phyloP scores from a whole-genome alignment of 2,888 invertebrate genomes.

The Erebia aethiops region DNA sequence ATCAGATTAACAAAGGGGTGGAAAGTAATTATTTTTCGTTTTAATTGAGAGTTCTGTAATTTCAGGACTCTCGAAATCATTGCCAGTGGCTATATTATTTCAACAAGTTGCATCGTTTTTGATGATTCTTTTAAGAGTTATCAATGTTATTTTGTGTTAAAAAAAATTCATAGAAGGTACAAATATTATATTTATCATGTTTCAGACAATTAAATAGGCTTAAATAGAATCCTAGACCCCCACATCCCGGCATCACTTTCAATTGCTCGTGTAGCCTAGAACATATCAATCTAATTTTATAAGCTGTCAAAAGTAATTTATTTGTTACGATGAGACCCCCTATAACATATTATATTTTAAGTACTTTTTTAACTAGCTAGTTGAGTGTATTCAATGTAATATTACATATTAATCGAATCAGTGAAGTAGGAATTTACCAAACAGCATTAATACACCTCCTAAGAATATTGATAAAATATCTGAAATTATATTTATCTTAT shows the following conservation, averaged over 20 bases:
- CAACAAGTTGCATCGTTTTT: slow-evolving; percentile 38
- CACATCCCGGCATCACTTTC: slow-evolving; percentile 75
- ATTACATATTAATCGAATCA: too few species aligned
- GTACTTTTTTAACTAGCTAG: background rate
- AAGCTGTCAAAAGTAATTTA: slow-evolving; percentile 75
- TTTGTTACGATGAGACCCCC: slow-evolving; percentile 48
- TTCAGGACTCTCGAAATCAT: slow-evolving; percentile 71
- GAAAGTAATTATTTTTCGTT: slow-evolving; percentile 77
- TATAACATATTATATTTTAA: slow-evolving; percentile 6
- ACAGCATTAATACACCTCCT: too few species aligned
- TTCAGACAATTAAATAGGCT: slow-evolving; percentile 45
- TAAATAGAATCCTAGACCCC: slow-evolving; percentile 74
- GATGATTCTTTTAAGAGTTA: slow-evolving; percentile 24
- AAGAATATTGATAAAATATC: too few species aligned
- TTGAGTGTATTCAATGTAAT: too few species aligned
- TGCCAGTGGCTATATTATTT: slow-evolving; percentile 49
- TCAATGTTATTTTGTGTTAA: background rate
- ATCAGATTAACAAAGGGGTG: slow-evolving; percentile 78
- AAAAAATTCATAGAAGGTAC: background rate
- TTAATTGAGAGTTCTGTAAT: slow-evolving; percentile 79
- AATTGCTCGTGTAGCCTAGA: slow-evolving; percentile 75
- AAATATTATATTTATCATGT: background rate
- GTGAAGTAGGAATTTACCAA: too few species aligned
- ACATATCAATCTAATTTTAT: slow-evolving; percentile 71
- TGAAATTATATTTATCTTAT: too few species aligned